phyloP scores from a whole-genome alignment of 2,797 vertebrate genomes.

The Lerista edwardsae region DNA sequence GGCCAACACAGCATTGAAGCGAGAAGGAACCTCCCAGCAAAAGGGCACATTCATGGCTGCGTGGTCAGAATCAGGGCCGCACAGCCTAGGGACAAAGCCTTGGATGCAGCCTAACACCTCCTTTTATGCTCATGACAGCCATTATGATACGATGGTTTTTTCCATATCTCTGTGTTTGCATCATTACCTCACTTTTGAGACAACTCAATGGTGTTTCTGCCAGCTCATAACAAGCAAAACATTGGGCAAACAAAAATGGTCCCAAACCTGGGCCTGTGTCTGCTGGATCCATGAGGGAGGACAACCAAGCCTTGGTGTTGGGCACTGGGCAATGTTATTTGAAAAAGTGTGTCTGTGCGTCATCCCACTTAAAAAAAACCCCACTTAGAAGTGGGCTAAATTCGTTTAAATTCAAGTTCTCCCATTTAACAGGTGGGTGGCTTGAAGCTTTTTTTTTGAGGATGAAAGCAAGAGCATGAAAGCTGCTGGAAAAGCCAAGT shows the following conservation, averaged over 20 bases:
- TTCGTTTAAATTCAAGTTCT: not conserved
- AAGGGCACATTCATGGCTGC: no score
- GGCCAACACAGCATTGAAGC: no score
- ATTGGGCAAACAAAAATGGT: not conserved
- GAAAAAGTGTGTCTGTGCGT: not conserved
- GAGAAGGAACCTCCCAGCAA: no score
- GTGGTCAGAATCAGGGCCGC: no score
- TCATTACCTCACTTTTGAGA: not conserved
- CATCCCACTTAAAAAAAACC: not conserved
- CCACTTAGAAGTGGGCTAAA: not conserved
- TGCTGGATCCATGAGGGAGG: not conserved
- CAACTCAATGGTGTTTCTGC: not conserved
- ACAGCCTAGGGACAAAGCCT: no score
- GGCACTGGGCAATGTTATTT: not conserved
- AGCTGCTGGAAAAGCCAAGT: constrained; percentile 5
- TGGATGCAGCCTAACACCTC: no score
- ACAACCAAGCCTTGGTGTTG: not conserved
- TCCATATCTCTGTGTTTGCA: not conserved
- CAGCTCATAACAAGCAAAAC: not conserved
- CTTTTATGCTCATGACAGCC: no score
- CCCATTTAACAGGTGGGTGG: constrained; percentile 1
- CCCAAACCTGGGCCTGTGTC: not conserved
- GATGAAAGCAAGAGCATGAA: constrained; percentile 9
- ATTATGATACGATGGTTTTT: not conserved
- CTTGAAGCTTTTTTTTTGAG: constrained; percentile 9